Evolutionary conservation across 1,140 invertebrate species (phyloP).

Genomic region (Cotesia vestalis): DNA sequence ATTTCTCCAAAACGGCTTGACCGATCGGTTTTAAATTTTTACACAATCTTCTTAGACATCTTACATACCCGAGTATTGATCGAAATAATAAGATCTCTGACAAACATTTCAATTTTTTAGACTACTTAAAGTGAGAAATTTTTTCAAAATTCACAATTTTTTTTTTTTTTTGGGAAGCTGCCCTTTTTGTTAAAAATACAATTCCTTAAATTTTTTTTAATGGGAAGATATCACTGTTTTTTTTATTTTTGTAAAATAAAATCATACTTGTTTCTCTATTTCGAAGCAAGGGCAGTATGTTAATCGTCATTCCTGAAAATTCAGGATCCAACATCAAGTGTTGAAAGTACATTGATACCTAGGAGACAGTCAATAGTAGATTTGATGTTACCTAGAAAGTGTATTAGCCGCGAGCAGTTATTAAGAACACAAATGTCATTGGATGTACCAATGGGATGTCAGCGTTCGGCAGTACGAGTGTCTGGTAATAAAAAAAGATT

Average conservation of each 20-base stretch:
- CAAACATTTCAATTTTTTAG: no score
- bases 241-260: slow-evolving; percentile 28
- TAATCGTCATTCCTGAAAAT: slow-evolving; percentile 44
- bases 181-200: no score
- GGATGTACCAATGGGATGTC: slow-evolving; percentile 47
- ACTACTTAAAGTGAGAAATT: no score
- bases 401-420: slow-evolving; percentile 42
- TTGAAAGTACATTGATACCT: slow-evolving; percentile 40
- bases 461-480: slow-evolving; percentile 48
- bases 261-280: slow-evolving; percentile 35
- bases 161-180: no score
- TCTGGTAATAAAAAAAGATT: slow-evolving; percentile 44
- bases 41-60: no score
- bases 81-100: no score
- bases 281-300: slow-evolving; percentile 35
- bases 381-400: slow-evolving; percentile 44
- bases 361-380: slow-evolving; percentile 47
- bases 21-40: no score
- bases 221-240: slow-evolving; percentile 5
- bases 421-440: slow-evolving; percentile 49
- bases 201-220: no score
- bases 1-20: no score
- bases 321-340: slow-evolving; percentile 48
- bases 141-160: no score
- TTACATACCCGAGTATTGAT: no score